phyloP scores from a whole-genome alignment of 2,113 vertebrate genomes.

The Nothoprocta perdicaria region DNA sequence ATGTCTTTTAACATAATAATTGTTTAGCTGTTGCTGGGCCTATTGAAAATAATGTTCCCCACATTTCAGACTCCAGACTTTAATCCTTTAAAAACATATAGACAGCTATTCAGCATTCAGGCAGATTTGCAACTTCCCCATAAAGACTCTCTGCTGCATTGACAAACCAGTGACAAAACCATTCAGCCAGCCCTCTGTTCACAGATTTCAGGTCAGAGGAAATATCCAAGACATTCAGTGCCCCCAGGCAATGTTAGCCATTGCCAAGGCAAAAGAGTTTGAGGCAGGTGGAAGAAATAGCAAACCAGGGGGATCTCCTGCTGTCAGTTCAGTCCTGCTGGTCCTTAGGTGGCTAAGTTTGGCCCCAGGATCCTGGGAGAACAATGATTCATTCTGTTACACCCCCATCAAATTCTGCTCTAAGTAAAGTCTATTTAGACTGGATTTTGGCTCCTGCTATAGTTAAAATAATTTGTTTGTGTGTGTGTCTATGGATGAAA shows the following conservation, averaged over 20 bases:
- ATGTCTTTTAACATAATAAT: background rate
- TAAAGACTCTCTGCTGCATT: background rate
- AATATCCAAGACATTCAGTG: background rate
- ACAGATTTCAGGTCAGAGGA: background rate
- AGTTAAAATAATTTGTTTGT: background rate
- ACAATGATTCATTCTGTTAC: background rate
- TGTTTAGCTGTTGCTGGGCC: background rate
- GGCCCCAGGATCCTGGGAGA: background rate
- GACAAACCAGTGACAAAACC: background rate
- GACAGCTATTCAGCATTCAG: background rate
- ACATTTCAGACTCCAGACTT: background rate
- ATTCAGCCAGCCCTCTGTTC: rapidly evolving
- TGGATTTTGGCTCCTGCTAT: background rate
- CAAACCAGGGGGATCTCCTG: background rate
- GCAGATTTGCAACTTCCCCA: background rate
- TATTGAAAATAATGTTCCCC: background rate
- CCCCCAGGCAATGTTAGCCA: background rate
- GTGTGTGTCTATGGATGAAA: background rate
- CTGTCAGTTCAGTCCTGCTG: background rate
- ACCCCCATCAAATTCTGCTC: background rate
- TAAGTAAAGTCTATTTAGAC: background rate
- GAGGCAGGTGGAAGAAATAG: background rate
- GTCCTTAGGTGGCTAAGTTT: background rate
- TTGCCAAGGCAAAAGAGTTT: background rate
- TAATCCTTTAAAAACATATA: background rate